Evolutionary conservation across 2,888 invertebrate species (phyloP).

Genomic region (Plagodis dolabraria): DNA sequence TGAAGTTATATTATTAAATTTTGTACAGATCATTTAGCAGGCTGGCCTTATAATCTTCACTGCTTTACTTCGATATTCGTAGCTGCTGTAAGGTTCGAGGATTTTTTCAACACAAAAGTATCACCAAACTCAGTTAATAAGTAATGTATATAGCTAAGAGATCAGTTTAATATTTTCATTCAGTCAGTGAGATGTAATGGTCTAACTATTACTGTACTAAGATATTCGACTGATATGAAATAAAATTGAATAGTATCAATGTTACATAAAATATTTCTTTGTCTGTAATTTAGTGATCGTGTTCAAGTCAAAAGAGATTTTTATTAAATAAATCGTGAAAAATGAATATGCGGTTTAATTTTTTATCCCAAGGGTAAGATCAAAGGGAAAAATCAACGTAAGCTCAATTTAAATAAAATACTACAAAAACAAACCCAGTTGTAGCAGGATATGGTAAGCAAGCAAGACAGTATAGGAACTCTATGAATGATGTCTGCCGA

Average conservation of each 20-base stretch:
- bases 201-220: constrained; percentile 68
- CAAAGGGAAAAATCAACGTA: no score
- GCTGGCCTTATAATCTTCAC: no score
- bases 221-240: constrained; percentile 73
- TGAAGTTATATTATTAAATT: no score
- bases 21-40: no score
- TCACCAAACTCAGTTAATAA: constrained; percentile 7
- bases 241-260: constrained; percentile 75
- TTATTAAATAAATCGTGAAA: constrained; percentile 80
- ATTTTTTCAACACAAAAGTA: neutral
- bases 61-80: no score
- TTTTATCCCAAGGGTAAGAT: neutral
- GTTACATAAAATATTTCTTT: constrained; percentile 74
- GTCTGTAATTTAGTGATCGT: constrained; percentile 85
- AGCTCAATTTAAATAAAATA: neutral
- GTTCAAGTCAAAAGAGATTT: constrained; percentile 85
- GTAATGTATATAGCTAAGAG: constrained; percentile 51
- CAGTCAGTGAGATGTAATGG: constrained; percentile 67
- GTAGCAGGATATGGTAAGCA: no score
- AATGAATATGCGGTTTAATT: constrained; percentile 41
- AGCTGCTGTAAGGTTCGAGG: no score
- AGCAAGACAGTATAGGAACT: no score
- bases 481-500: no score
- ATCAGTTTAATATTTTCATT: constrained; percentile 58
- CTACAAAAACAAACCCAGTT: no score